Evolutionary conservation across 2,888 invertebrate genomes (phyloP), one percentile per base, ranked within the genome.

Genomic region (Xestobium rufovillosum): DNA sequence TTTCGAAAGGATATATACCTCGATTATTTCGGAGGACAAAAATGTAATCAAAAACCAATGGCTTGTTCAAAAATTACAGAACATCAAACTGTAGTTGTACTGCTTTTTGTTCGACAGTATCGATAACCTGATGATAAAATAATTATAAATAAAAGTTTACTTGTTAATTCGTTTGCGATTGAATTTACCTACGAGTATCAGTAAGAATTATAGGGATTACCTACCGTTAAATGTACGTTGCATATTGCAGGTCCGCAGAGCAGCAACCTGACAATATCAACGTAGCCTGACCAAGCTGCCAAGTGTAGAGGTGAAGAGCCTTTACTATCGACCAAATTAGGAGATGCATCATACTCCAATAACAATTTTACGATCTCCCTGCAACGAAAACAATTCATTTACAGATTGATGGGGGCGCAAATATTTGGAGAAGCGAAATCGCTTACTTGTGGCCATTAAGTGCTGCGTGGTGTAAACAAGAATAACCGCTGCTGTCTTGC

Each of bases 221-320:
- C 75, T 65, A 89, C 86, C 76, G 80, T 73, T 61, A 83, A 76
- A 67, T 91, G 88, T 55, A 90, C 83, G 63, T 85, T 85, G 54
- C 87, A 85, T 40, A 84, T 79, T 8, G 84, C 82, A 44, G 83
- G 85, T 39, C 83, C 83, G 27, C 77, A 80, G 38, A 95, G 74
- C 44, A 95, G 76, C 66, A 89, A 73, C 47, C 80, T 73, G 43
- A 94, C 92, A 49, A 94, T 86, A 46, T 89, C 87, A 26, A 83
- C 77, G 64, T 91, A 84, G 11, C 95, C 95, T 35, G 87, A 87
- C 91, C 92, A 95, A 33, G 94, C 88, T 34, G 94, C 94, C 61
- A 94, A 71, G 66, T 95, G 94, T 44, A 95, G 75, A 17, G 95
- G 87, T 16, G 90, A 88, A 23, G 91, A 92, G 11, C 94, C 95